Evolutionary conservation across 2,797 vertebrate species (phyloP).

Genomic region (Discoglossus pictus): DNA sequence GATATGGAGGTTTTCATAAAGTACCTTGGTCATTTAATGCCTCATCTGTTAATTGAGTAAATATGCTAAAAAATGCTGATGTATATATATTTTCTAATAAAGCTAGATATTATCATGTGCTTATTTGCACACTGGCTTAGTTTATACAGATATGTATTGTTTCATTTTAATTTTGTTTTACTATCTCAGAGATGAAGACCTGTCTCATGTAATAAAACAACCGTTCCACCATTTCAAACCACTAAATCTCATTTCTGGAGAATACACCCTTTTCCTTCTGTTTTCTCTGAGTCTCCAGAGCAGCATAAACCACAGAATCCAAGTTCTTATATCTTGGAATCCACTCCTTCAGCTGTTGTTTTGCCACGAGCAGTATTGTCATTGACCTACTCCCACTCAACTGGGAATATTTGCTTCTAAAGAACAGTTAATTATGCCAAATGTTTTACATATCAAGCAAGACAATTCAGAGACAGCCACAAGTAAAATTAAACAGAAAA

Average conservation of each 20-base stretch:
- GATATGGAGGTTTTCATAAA: no score
- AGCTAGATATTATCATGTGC: no score
- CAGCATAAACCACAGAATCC: conserved; percentile 29
- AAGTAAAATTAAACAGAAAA: background rate
- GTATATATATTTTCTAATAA: no score
- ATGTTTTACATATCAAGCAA: background rate
- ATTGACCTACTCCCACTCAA: conserved; percentile 34
- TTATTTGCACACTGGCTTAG: no score
- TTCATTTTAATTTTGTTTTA: background rate
- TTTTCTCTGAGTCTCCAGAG: conserved; percentile 30
- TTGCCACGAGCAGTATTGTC: conserved; percentile 35
- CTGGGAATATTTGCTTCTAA: conserved; percentile 30
- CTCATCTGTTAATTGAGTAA: no score
- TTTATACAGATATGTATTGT: no score
- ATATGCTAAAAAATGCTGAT: no score
- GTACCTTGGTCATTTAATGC: no score
- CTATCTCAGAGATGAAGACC: conserved; percentile 12
- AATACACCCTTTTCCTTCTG: conserved; percentile 14
- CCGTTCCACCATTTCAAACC: conserved; percentile 20
- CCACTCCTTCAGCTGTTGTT: conserved; percentile 21
- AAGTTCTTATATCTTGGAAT: conserved; percentile 8
- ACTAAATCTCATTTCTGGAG: conserved; percentile 36
- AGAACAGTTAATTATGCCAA: conserved; percentile 21
- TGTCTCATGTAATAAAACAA: conserved; percentile 30
- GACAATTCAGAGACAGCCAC: background rate